These are phyloP conservation scores for Triplophysa siluroides DNA, from an alignment of 2,113 vertebrate species.

Conservation along the genomic window DNA sequence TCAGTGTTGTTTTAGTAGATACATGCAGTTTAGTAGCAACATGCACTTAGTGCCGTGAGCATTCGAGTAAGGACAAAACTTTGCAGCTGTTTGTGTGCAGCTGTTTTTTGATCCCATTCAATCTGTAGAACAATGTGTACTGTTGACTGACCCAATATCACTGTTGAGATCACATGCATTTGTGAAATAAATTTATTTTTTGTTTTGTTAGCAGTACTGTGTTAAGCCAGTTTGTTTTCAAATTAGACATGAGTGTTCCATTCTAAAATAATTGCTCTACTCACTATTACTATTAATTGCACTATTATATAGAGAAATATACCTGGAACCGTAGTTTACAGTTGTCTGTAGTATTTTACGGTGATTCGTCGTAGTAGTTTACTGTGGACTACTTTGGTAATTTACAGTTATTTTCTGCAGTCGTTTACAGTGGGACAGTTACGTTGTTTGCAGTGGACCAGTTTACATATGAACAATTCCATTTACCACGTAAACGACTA, in stretches of 20 bases:
- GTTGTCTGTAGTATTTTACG: too few relatives aligned
- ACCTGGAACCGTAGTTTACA: neutral
- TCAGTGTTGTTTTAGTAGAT: constrained; percentile 24
- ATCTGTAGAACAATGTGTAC: neutral
- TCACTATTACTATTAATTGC: too few relatives aligned
- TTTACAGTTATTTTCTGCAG: neutral
- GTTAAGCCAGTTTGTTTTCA: too few relatives aligned
- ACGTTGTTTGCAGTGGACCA: neutral
- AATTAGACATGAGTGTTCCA: too few relatives aligned
- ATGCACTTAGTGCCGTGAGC: neutral
- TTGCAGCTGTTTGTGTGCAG: neutral
- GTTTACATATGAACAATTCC: neutral
- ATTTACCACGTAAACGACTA: too few relatives aligned
- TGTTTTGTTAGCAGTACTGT: too few relatives aligned
- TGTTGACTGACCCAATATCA: too few relatives aligned
- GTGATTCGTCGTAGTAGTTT: too few relatives aligned
- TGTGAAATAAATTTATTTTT: too few relatives aligned
- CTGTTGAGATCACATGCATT: too few relatives aligned
- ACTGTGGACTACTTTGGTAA: neutral
- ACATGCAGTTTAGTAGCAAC: constrained; percentile 11
- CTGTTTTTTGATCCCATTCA: neutral
- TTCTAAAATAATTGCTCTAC: neutral
- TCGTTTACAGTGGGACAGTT: neutral
- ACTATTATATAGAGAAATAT: too few relatives aligned
- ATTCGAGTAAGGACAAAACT: neutral